Conservation (phyloP, 2,113 vertebrate species). For the Sebastes fasciatus region DNA sequence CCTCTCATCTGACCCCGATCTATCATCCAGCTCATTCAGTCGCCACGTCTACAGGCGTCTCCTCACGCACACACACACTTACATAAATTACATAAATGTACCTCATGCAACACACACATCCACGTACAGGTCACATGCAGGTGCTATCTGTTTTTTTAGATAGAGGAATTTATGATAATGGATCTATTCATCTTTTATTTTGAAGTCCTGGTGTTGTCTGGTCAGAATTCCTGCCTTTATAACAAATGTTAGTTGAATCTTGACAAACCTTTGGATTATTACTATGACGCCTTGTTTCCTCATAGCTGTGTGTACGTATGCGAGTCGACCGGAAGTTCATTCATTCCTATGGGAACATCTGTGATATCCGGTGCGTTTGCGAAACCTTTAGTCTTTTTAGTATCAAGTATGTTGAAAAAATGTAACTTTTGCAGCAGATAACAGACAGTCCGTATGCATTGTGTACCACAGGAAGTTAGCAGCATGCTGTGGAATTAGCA, state of each 20-base stretch:
- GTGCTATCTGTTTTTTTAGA: neutral
- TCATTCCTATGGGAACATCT: no score
- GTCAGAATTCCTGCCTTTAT: neutral
- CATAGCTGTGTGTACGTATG: no score
- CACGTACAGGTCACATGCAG: neutral
- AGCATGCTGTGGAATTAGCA: no score
- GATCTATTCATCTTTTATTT: neutral
- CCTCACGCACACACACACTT: conserved; percentile 11
- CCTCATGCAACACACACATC: neutral
- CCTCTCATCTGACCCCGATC: conserved; percentile 72
- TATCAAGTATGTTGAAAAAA: no score
- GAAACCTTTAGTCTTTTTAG: no score
- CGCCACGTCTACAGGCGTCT: conserved; percentile 15
- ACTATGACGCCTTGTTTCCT: neutral
- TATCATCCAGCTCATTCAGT: conserved; percentile 36
- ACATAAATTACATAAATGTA: neutral
- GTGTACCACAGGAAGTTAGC: no score
- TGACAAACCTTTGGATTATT: neutral
- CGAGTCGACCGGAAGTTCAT: no score
- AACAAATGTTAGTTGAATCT: neutral
- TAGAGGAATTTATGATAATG: neutral
- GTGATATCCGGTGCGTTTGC: no score
- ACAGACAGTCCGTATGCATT: no score
- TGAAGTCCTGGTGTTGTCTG: neutral
- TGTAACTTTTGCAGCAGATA: no score